Percentiles rank a stretch among this genome's conserved stretches.
phyloP scores from a whole-genome alignment of 2,797 vertebrate genomes.

The Smutsia temminckii region DNA sequence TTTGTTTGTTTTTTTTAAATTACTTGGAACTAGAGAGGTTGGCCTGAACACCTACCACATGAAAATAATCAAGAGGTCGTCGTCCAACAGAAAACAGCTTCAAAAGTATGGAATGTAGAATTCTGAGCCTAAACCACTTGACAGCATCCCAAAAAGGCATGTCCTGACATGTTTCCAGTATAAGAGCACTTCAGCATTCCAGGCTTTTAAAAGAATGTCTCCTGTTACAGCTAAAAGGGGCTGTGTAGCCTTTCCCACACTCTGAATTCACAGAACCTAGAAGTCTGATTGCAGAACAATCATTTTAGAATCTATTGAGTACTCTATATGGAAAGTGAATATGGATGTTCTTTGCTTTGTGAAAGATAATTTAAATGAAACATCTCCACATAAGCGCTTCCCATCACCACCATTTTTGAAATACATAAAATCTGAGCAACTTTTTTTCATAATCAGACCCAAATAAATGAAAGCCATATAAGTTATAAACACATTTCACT shows the following conservation, averaged over 20 bases:
- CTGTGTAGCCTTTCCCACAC: slow-evolving; percentile 72
- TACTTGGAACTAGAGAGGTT: slow-evolving; percentile 72
- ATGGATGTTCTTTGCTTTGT: slow-evolving; percentile 23
- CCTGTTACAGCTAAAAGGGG: slow-evolving; percentile 76
- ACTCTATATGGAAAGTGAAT: slow-evolving; percentile 55
- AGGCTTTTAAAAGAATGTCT: slow-evolving; percentile 73
- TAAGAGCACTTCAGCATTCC: slow-evolving; percentile 80
- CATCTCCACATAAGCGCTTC: slow-evolving; percentile 23
- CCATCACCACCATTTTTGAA: slow-evolving; percentile 49
- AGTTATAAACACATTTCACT: neutral
- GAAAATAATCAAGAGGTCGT: slow-evolving; percentile 77
- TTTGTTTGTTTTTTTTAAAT: neutral
- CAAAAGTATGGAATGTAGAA: slow-evolving; percentile 76
- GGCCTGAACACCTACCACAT: slow-evolving; percentile 77
- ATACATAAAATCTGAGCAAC: slow-evolving; percentile 47
- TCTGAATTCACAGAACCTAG: slow-evolving; percentile 68
- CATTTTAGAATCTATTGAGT: neutral
- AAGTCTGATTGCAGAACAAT: slow-evolving; percentile 59
- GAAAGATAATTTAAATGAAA: slow-evolving; percentile 66
- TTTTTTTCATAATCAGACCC: slow-evolving; percentile 37
- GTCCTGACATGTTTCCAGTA: slow-evolving; percentile 78
- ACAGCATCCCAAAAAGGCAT: slow-evolving; percentile 78
- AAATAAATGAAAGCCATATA: neutral
- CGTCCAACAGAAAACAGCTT: slow-evolving; percentile 69
- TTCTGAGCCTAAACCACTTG: slow-evolving; percentile 79